These are phyloP conservation scores for Bucco capensis DNA, from an alignment of 2,113 vertebrate genomes.

Conservation along the genomic window DNA sequence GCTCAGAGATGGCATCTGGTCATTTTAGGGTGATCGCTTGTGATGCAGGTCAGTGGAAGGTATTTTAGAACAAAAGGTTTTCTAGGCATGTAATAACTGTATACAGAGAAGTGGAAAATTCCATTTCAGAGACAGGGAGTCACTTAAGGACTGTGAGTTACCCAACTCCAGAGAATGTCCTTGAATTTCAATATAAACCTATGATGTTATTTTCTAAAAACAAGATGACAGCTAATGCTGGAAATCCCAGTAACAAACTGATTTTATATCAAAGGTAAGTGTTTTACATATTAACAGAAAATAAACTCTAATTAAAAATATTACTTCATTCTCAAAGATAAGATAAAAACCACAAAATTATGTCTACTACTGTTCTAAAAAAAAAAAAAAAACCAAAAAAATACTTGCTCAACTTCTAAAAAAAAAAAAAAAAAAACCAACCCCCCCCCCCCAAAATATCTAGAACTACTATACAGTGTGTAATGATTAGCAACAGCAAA, in stretches of 20 bases:
- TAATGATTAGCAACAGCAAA: background rate
- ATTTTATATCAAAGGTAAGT: background rate
- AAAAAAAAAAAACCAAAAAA: too few relatives aligned
- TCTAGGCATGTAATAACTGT: background rate
- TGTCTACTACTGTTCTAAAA: background rate
- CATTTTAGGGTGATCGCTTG: background rate
- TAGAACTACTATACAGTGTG: background rate
- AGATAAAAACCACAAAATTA: background rate
- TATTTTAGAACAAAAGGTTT: background rate
- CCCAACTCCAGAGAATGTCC: background rate
- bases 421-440: background rate
- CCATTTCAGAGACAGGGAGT: background rate
- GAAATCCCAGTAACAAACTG: background rate
- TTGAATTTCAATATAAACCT: background rate
- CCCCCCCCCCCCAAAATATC: too few relatives aligned
- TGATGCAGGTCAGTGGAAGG: background rate
- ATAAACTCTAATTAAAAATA: background rate
- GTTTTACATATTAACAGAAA: background rate
- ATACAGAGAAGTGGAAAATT: background rate
- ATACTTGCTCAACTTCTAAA: background rate
- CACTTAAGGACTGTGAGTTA: background rate
- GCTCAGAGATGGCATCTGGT: background rate
- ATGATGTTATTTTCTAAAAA: background rate
- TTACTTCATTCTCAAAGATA: background rate
- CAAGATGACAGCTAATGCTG: background rate